Percentiles rank a stretch among this genome's conserved stretches.
Evolutionary conservation across 2,797 vertebrate species (phyloP).

Genomic region (Jordanella pulchra): DNA sequence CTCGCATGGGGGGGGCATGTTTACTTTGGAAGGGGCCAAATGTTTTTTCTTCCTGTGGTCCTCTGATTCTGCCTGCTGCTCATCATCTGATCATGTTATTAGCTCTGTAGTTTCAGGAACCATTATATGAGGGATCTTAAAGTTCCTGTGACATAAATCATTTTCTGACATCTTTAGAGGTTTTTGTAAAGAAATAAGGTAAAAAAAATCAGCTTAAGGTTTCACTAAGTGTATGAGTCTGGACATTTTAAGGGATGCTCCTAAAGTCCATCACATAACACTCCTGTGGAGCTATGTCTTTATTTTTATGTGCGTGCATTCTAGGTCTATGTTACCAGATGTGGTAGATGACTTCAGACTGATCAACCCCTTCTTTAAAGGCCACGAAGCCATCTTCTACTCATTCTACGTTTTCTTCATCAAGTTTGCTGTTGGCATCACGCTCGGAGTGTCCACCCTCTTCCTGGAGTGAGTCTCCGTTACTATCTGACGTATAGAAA

Average conservation of each 20-base stretch:
- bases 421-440: conserved; percentile 90
- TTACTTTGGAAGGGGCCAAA: conserved; percentile 65
- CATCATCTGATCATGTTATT: conserved; percentile 70
- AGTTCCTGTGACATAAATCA: conserved; percentile 34
- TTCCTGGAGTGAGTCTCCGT: conserved; percentile 88
- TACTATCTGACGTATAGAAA: not conserved
- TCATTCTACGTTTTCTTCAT: conserved; percentile 96
- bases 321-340: conserved; percentile 97
- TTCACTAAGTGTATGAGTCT: not conserved
- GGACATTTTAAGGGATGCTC: conserved; percentile 12
- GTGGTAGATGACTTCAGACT: conserved; percentile 93
- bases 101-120: conserved; percentile 62
- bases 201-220: conserved; percentile 7
- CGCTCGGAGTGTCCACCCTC: conserved; percentile 92
- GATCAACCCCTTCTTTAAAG: conserved; percentile 84
- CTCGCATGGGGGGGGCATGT: conserved; percentile 50
- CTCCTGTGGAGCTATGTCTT: not conserved
- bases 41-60: conserved; percentile 59
- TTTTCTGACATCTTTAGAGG: conserved; percentile 9
- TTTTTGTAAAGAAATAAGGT: conserved; percentile 44
- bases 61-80: conserved; percentile 37
- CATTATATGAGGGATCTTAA: conserved; percentile 39
- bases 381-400: conserved; percentile 97
- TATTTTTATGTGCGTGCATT: conserved; percentile 31
- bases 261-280: conserved; percentile 1